phyloP scores from a whole-genome alignment of 2,797 vertebrate species.

The Pogonophryne albipinna region DNA sequence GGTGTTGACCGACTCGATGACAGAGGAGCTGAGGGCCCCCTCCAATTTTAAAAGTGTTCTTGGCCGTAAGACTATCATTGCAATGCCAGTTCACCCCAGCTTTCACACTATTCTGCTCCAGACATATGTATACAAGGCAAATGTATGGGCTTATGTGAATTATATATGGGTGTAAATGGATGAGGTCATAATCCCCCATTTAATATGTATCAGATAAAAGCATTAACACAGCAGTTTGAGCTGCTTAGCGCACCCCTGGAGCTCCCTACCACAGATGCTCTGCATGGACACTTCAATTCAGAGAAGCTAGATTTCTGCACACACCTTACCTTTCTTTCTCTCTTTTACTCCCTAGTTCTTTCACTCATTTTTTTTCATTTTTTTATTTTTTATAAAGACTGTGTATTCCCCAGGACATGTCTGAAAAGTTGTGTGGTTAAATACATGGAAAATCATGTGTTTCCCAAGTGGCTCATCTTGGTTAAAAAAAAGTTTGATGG shows the following conservation, averaged over 20 bases:
- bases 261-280: slow-evolving; percentile 45
- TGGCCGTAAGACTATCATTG: slow-evolving; percentile 65
- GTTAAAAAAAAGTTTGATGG: slow-evolving; percentile 62
- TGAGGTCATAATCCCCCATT: slow-evolving; percentile 78
- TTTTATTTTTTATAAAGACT: slow-evolving; percentile 34
- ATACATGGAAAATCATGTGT: slow-evolving; percentile 75
- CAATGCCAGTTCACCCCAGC: slow-evolving; percentile 70
- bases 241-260: slow-evolving; percentile 29
- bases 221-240: slow-evolving; percentile 58
- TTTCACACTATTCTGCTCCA: slow-evolving; percentile 59
- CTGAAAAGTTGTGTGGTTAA: slow-evolving; percentile 66
- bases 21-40: slow-evolving; percentile 70
- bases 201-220: slow-evolving; percentile 80
- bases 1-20: slow-evolving; percentile 77
- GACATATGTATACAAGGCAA: slow-evolving; percentile 69
- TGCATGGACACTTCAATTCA: slow-evolving; percentile 42
- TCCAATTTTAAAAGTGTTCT: slow-evolving; percentile 78
- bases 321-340: slow-evolving; percentile 3
- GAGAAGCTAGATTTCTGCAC: slow-evolving; percentile 26
- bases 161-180: slow-evolving; percentile 82
- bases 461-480: slow-evolving; percentile 74
- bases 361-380: not conserved
- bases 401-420: slow-evolving; percentile 51
- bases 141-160: slow-evolving; percentile 78
- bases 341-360: not conserved